Evolutionary conservation across 2,888 invertebrate species (phyloP).

Genomic region (Drosophila monieri): DNA sequence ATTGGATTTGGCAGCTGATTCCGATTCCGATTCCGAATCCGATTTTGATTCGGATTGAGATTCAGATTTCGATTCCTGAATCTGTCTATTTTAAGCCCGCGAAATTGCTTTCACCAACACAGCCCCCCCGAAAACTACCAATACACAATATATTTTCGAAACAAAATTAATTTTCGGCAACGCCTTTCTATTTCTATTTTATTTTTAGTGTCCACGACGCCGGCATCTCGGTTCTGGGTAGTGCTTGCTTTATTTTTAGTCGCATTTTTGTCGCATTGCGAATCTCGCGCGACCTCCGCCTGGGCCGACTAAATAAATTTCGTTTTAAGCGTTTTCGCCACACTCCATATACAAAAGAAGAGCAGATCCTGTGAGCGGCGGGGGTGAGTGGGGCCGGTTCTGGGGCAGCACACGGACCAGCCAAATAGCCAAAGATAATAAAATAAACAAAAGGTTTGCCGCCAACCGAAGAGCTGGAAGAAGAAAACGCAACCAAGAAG

Average conservation of each 20-base stretch:
- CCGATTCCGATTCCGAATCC: slow-evolving; percentile 26
- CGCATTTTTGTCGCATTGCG: slow-evolving; percentile 79
- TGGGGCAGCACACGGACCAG: slow-evolving; percentile 44
- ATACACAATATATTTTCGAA: slow-evolving; percentile 51
- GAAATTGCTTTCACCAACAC: slow-evolving; percentile 43
- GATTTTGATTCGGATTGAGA: slow-evolving; percentile 30
- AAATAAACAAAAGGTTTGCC: slow-evolving; percentile 77
- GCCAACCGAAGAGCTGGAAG: slow-evolving; percentile 50
- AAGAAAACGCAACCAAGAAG: slow-evolving; percentile 63
- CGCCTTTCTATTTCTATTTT: slow-evolving; percentile 52
- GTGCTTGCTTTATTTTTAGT: slow-evolving; percentile 68
- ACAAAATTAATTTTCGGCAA: slow-evolving; percentile 64
- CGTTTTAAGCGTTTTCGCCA: slow-evolving; percentile 78
- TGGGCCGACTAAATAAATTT: slow-evolving; percentile 81
- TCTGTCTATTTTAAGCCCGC: slow-evolving; percentile 68
- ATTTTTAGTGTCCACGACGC: slow-evolving; percentile 47
- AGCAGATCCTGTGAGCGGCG: slow-evolving; percentile 24
- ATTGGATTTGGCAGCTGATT: slow-evolving; percentile 80
- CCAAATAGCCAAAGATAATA: slow-evolving; percentile 76
- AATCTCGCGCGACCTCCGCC: slow-evolving; percentile 57
- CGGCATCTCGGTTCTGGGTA: slow-evolving; percentile 35
- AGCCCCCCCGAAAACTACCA: background rate
- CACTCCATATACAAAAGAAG: slow-evolving; percentile 80
- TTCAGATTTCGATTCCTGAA: slow-evolving; percentile 33
- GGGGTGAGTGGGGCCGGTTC: slow-evolving; percentile 6